Evolutionary conservation across 30 jellyfish, hydroid and myxozoan species (phyloP), one percentile per base, ranked within the genome.

Genomic region (Hydra vulgaris): DNA sequence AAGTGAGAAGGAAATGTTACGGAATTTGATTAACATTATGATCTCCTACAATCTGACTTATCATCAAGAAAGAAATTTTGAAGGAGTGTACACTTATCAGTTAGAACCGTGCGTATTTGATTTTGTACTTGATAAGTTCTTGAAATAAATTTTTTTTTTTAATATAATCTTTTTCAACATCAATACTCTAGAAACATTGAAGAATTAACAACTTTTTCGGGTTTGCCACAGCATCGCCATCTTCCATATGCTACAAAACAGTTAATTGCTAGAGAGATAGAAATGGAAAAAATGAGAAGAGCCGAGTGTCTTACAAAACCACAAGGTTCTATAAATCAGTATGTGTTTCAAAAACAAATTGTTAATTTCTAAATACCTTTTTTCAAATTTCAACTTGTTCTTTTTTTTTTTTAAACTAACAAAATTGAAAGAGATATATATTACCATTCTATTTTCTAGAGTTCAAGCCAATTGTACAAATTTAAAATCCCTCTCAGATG

Each of bases 201-300:
- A 68, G 98, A 92, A 71, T 67, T 92, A 52, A 80, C 85, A 15
- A 80, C 96, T 26, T 92, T 74, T 53, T 87, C 95, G 23, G 89
- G 82, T 52, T 52, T 86, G 81, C 95, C 95, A 15, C 98, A 92
- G 82, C 98, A 87, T 76, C 89, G 85, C 40, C 98, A 88, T 8
- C 76, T 92, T 69, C 88, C 90, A 20, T 92, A 92, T 84, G 96
- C 89, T 0, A 86, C 98, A 0, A 92, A 92, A 73, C 98, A 92
- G 80, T 82, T 92, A 23, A 87, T 92, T 18, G 96, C 95, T 55
- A 81, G 98, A 17, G 98, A 92, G 89, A 93, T 92, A 66, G 98
- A 86, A 21, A 53, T 91, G 71, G 98, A 91, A 53, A 91, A 91
- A 76, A 86, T 91, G 98, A 77, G 98, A 76, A 86, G 75, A 22